These are phyloP conservation scores for Hippocampus mohnikei DNA, from an alignment of 2,113 vertebrate species.

Conservation along the genomic window DNA sequence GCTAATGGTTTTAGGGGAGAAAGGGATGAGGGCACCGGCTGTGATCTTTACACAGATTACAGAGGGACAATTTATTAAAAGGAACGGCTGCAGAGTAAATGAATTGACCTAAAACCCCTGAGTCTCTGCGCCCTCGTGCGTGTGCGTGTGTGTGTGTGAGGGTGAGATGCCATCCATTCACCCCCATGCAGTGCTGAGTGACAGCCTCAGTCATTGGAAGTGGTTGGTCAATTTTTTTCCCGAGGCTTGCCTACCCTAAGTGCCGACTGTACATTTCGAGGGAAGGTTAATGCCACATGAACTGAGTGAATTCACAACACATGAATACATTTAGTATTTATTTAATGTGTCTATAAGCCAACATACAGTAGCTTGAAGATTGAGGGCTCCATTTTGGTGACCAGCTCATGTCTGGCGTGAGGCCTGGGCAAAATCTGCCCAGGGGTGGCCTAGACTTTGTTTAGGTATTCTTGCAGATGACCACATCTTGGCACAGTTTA, in stretches of 20 bases:
- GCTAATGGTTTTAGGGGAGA: slow-evolving; percentile 60
- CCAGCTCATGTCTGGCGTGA: no score
- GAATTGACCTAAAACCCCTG: slow-evolving; percentile 77
- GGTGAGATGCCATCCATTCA: slow-evolving; percentile 24
- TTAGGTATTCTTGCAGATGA: no score
- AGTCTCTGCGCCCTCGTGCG: slow-evolving; percentile 61
- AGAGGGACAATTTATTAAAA: slow-evolving; percentile 71
- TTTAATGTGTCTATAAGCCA: background rate
- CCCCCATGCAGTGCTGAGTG: slow-evolving; percentile 65
- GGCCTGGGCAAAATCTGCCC: no score
- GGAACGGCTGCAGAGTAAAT: slow-evolving; percentile 73
- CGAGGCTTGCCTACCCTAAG: background rate
- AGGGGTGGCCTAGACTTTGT: no score
- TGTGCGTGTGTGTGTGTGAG: slow-evolving; percentile 15
- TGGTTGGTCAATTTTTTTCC: slow-evolving; percentile 25
- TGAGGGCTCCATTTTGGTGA: no score
- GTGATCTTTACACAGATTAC: slow-evolving; percentile 66
- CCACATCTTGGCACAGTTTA: no score
- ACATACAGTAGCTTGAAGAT: no score
- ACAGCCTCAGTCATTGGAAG: slow-evolving; percentile 68
- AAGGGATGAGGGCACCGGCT: slow-evolving; percentile 37
- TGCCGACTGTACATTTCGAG: background rate
- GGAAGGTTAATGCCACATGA: background rate
- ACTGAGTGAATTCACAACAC: background rate
- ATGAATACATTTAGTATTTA: background rate